Base-by-base conservation (phyloP, 2,797 vertebrate genomes). In the Steatocranus sp. region DNA sequence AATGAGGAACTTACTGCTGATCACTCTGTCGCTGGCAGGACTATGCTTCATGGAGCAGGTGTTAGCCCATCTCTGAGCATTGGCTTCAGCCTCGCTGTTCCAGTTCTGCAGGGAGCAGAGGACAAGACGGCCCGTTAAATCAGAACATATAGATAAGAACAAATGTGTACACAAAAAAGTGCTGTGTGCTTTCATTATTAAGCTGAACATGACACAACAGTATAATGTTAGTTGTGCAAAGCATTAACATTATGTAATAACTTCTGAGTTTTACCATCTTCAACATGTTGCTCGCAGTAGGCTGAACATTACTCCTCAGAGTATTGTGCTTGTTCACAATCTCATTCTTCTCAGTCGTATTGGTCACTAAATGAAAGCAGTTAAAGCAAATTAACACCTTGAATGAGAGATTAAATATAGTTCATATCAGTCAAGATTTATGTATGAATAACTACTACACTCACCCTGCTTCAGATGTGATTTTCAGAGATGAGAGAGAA, bases 1-100 rank as follows among this genome's bases (percentile, higher is more conserved):
- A 20, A 27, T 12, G 12, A 32, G 41, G 25, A 83, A 78, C 78
- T 83, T 76, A 93, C 86, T 79, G 90, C 84, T 83, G 70, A 93
- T 88, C 15, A 5, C 3, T 83, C 93, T 92, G 27, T 18, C 1
- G 73, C 78, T 89, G 4, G 0, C 1, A 1, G 78, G 41, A 51
- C 94, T 94, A 88, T 93, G 92, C 0, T 53, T 30, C 89, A 92
- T 85, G 78, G 85, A 83, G 86, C 93, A 95, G 68, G 76, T 86
- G 11, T 91, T 81, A 48, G 93, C 94, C 92, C 92, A 93, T 75
- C 6, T 61, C 85, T 92, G 78, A 90, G 94, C 89, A 14, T 83
- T 95, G 76, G 79, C 82, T 78, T 75, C 92, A 46, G 91, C 88
- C 48, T 93, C 82, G 0, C 3, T 49, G 84, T 81, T 93, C 92